Evolutionary conservation across 1,140 invertebrate genomes (phyloP).

Genomic region (Calliphora vicina): DNA sequence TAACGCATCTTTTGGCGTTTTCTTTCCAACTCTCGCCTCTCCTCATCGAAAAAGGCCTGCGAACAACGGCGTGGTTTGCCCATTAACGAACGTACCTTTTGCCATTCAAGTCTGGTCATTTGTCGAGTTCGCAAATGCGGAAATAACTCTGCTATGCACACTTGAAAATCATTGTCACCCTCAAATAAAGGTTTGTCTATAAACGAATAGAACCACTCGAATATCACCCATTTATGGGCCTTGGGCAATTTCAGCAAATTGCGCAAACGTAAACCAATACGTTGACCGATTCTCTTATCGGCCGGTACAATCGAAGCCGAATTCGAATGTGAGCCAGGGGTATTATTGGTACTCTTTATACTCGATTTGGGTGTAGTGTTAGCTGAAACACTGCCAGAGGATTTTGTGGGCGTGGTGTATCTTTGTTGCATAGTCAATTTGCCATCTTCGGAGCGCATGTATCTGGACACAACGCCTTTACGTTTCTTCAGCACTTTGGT

Average conservation of each 20-base stretch:
- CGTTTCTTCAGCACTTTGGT: constrained; percentile 66
- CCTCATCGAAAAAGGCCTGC: constrained; percentile 95
- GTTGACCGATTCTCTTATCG: constrained; percentile 75
- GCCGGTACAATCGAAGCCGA: constrained; percentile 45
- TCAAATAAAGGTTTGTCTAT: constrained; percentile 94
- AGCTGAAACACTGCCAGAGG: neutral
- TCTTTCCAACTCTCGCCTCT: constrained; percentile 86
- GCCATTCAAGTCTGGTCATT: constrained; percentile 93
- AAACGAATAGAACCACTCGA: constrained; percentile 99
- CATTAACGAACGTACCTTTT: constrained; percentile 93
- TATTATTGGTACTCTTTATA: neutral
- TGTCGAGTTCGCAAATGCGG: constrained; percentile 88
- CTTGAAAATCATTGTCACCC: constrained; percentile 96
- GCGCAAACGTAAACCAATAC: constrained; percentile 87
- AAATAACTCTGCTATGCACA: constrained; percentile 93
- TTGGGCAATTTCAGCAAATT: constrained; percentile 98
- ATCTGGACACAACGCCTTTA: constrained; percentile 55
- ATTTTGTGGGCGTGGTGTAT: constrained; percentile 25
- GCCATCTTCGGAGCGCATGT: constrained; percentile 54
- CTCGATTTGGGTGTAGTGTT: constrained; percentile 38
- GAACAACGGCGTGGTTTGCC: constrained; percentile 95
- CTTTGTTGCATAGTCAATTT: constrained; percentile 47
- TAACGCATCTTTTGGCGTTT: constrained; percentile 92
- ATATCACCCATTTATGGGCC: constrained; percentile 99
- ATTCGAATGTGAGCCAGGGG: neutral